Base-by-base conservation (phyloP, 2,888 invertebrate species). In the Sabatieria punctata region DNA sequence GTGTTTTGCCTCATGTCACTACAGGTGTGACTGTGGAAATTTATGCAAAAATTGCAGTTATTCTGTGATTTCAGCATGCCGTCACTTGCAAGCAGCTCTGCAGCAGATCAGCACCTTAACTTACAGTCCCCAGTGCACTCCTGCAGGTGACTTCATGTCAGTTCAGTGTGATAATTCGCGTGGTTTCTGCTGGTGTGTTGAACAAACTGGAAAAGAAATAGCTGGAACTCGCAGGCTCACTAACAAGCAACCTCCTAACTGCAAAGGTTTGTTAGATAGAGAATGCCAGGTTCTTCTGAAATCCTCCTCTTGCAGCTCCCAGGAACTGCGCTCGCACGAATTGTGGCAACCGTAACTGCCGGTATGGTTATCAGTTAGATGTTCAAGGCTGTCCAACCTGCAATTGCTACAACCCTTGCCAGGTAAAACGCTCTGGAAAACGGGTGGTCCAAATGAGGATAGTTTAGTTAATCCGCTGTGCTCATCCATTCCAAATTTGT, bases 401-500 rank as follows among this genome's bases (percentile, higher is more conserved):
- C 46, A 47, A 50, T 22, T 61, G 61, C 45, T 46, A 44, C 8
- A 57, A 60, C 47, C 58, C 59, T 11, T 61, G 61, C 41, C 36
- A 47, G 26, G 54, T 55, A 15, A 26, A 35, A n/a, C 8, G 13
- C 21, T 43, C 13, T 18, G 6, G 39, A 19, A 15, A 36, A 36
- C n/a, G n/a, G n/a, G n/a, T n/a, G n/a, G n/a, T n/a, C n/a, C n/a
- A n/a, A n/a, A n/a, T n/a, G n/a, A 37, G 37, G 13, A 18, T n/a
- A n/a, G 37, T 15, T n/a, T 19, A 36, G 36, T 18, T 18, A 6
- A 36, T 36, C n/a, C 36, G 36, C n/a, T 36, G 36, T 15, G 36
- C 36, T 4, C 6, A 36, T n/a, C 8, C 36, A 15, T 36, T 8
- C 36, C 18, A 36, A 15, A n/a, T 18, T 6, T 36, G 36, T 15